These are phyloP conservation scores for Himalopsyche tibetana DNA, from an alignment of 2,888 invertebrate species.

Conservation along the genomic window DNA sequence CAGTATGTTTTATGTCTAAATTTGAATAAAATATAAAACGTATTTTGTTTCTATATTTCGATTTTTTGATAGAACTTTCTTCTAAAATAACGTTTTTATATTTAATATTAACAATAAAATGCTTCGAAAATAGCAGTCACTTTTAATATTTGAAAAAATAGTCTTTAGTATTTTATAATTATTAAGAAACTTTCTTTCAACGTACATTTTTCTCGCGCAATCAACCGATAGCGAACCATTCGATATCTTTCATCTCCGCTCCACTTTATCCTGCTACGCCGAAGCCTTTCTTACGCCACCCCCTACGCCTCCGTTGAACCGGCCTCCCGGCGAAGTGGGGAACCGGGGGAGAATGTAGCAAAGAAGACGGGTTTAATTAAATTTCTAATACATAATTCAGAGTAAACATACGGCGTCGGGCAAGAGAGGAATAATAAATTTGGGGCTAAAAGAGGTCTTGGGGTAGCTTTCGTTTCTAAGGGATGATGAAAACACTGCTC, in stretches of 20 bases:
- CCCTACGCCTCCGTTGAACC: constrained; percentile 44
- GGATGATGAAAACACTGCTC: constrained; percentile 37
- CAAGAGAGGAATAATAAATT: constrained; percentile 57
- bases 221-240: constrained; percentile 38
- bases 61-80: too few relatives aligned
- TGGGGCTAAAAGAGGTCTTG: constrained; percentile 37
- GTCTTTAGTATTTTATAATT: too few relatives aligned
- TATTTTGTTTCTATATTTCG: too few relatives aligned
- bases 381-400: constrained; percentile 66
- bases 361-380: constrained; percentile 65
- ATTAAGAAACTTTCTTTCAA: too few relatives aligned
- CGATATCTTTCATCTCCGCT: constrained; percentile 46
- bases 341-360: constrained; percentile 47
- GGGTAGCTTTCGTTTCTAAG: constrained; percentile 47
- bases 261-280: constrained; percentile 44
- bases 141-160: too few relatives aligned
- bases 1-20: too few relatives aligned
- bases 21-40: too few relatives aligned
- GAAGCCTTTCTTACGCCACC: constrained; percentile 22
- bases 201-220: not conserved
- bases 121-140: too few relatives aligned
- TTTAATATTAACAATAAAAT: too few relatives aligned
- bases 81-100: too few relatives aligned
- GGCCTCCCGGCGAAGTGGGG: constrained; percentile 52
- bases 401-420: constrained; percentile 62